phyloP scores from a whole-genome alignment of 2,797 vertebrate species.

The Adrianichthys oophorus region DNA sequence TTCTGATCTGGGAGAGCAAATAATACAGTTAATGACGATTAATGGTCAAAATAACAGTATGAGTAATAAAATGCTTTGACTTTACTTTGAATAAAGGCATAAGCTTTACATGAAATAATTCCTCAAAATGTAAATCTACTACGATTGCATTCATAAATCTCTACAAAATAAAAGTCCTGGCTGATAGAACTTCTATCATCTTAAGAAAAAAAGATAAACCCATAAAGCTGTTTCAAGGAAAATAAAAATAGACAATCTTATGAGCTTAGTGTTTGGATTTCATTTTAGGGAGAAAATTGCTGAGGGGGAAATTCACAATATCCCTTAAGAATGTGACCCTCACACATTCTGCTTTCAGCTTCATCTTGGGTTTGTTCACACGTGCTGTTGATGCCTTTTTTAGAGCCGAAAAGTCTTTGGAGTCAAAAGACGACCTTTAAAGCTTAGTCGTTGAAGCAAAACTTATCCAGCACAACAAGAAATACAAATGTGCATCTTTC shows the following conservation, averaged over 20 bases:
- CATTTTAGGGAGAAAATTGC: slow-evolving; percentile 16
- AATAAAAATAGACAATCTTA: slow-evolving; percentile 38
- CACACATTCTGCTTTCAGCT: slow-evolving; percentile 11
- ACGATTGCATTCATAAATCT: slow-evolving; percentile 10
- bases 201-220: slow-evolving; percentile 41
- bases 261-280: slow-evolving; percentile 27
- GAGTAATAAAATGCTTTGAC: not conserved
- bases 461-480: not conserved
- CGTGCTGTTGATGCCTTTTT: slow-evolving; percentile 11
- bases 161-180: slow-evolving; percentile 23
- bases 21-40: not conserved
- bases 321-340: slow-evolving; percentile 8
- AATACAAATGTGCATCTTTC: not conserved
- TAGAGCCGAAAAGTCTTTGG: not conserved
- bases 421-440: slow-evolving; percentile 1
- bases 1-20: not conserved
- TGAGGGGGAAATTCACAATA: slow-evolving; percentile 20
- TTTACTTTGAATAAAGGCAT: not conserved
- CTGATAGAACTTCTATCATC: slow-evolving; percentile 44
- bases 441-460: slow-evolving; percentile 9
- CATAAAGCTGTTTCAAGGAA: slow-evolving; percentile 39
- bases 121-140: slow-evolving; percentile 11
- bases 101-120: not conserved
- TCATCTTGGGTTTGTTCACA: slow-evolving; percentile 5
- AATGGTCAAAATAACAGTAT: not conserved